These are phyloP conservation scores for Aix galericulata DNA, from an alignment of 2,113 vertebrate species.

Conservation along the genomic window DNA sequence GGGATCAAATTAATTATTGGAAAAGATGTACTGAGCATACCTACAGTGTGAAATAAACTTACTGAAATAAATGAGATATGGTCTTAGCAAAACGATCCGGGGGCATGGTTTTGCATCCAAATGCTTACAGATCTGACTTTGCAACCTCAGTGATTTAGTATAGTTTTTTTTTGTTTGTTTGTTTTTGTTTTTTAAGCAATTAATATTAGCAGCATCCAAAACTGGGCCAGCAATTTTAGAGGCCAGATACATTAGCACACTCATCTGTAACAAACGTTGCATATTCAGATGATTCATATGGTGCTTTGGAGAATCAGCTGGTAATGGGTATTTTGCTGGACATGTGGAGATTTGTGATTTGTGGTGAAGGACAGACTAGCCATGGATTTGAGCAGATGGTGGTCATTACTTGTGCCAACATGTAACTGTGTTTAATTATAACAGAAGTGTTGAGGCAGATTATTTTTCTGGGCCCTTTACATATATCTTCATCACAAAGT, in stretches of 20 bases:
- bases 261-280: neutral
- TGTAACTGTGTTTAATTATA: neutral
- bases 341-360: neutral
- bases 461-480: neutral
- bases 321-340: neutral
- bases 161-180: neutral
- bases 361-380: slow-evolving; percentile 9
- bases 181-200: neutral
- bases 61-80: neutral
- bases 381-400: slow-evolving; percentile 57
- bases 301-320: slow-evolving; percentile 8
- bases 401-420: slow-evolving; percentile 37
- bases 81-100: neutral
- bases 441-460: slow-evolving; percentile 2
- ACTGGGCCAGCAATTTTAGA: neutral
- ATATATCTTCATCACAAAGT: neutral
- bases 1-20: neutral
- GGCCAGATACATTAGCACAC: neutral
- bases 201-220: neutral
- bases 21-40: neutral
- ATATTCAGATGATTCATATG: neutral
- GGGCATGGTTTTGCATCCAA: neutral
- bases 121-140: neutral
- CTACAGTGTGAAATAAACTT: neutral
- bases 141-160: neutral